Evolutionary conservation across 2,113 vertebrate species (phyloP), one percentile per base, ranked within the genome.

Genomic region (Stegastes partitus): DNA sequence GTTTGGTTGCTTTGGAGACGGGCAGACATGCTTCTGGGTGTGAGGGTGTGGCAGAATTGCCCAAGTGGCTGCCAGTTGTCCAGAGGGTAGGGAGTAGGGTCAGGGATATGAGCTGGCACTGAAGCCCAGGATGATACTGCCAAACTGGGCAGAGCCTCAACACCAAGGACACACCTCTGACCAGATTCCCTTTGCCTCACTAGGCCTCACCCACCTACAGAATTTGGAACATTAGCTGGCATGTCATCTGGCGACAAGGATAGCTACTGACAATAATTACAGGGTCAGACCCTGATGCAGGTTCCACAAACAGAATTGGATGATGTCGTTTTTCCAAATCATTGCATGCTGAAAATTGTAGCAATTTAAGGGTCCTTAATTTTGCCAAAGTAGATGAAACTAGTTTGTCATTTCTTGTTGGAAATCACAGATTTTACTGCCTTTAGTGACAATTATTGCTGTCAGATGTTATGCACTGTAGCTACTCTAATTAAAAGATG

Each of bases 1-100:
- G 81, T 84, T 78, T 81, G 71, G 90, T 92, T 93, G 73, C 81
- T 0, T n/a, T 78, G 90, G 91, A 68, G 86, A 93, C 68, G 23
- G 55, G 42, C 34, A 61, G 64, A 66, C 64, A 58, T 28, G 26
- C 16, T 5, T 65, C 28, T 31, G 80, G 28, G 49, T 55, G 54
- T 55, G 37, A 49, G 63, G 54, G 74, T 50, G 61, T 37, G 63
- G 66, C 28, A 0, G 71, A 11, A 7, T 15, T 49, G 56, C 34
- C 49, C 3, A 7, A 64, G 53, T 63, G 84, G 77, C 47, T 53
- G 79, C 62, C 81, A 83, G 83, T 85, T 90, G 83, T 90, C 81
- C 44, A 23, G 63, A 18, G 69, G 53, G 59, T 31, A 65, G 67
- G 75, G 72, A 77, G 64, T 11, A 57, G 58, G 49, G 80, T 66